phyloP scores from a whole-genome alignment of 2,888 invertebrate species.

The Cremastinae sp. region DNA sequence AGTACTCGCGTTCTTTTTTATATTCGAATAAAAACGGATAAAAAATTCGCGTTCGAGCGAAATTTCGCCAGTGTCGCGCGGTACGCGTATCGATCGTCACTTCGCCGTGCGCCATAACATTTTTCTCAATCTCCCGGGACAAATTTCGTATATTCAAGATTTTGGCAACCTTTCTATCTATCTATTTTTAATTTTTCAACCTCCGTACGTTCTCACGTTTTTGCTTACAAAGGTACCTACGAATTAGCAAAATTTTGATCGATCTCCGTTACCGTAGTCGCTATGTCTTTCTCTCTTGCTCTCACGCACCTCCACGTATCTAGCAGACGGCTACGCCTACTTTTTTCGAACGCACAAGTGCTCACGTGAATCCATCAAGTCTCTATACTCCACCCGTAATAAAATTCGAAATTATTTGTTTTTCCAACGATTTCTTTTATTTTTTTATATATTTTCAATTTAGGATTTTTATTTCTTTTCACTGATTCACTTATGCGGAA shows the following conservation, averaged over 20 bases:
- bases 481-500: too few species aligned
- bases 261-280: too few species aligned
- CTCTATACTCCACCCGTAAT: conserved; percentile 51
- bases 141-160: conserved; percentile 41
- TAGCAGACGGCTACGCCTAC: conserved; percentile 76
- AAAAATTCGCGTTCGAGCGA: not conserved
- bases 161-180: conserved; percentile 11
- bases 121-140: conserved; percentile 44
- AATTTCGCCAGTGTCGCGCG: conserved; percentile 8
- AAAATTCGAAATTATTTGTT: conserved; percentile 20
- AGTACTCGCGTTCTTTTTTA: not conserved
- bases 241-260: too few species aligned
- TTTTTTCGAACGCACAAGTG: conserved; percentile 71
- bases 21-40: not conserved
- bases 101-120: conserved; percentile 70
- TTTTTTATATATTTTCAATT: not conserved
- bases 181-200: conserved; percentile 12
- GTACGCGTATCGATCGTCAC: conserved; percentile 71
- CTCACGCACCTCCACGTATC: conserved; percentile 39
- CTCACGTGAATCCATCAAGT: conserved; percentile 75
- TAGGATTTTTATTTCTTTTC: too few species aligned
- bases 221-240: too few species aligned
- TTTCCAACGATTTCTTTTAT: conserved; percentile 19
- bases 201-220: not conserved
- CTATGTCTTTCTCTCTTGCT: conserved; percentile 19